A percentile compares a stretch with the other conserved stretches of the same genome.
These are phyloP conservation scores for Macquaria ambigua DNA, from an alignment of 2,113 vertebrate species.

Conservation along the genomic window DNA sequence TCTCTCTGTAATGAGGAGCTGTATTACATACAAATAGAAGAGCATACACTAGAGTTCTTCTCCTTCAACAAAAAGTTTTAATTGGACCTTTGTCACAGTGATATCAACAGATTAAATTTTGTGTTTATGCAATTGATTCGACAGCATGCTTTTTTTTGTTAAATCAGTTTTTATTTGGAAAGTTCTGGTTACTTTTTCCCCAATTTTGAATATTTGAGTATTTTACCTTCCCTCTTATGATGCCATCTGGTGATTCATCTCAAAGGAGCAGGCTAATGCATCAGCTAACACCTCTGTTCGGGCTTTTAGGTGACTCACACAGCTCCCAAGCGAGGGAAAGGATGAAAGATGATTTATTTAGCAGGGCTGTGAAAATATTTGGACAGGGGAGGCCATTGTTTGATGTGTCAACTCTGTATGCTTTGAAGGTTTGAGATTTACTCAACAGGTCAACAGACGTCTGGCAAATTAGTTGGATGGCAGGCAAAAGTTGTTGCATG, in stretches of 20 bases:
- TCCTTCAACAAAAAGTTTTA: slow-evolving; percentile 23
- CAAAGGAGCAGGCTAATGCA: slow-evolving; percentile 15
- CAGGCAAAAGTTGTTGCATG: slow-evolving; percentile 16
- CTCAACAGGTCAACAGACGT: slow-evolving; percentile 42
- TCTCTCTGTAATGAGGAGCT: slow-evolving; percentile 16
- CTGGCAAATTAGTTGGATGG: slow-evolving; percentile 39
- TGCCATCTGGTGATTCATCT: slow-evolving; percentile 28
- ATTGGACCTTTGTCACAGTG: slow-evolving; percentile 5
- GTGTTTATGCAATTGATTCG: neutral
- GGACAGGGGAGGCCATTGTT: slow-evolving; percentile 22
- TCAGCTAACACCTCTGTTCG: slow-evolving; percentile 26
- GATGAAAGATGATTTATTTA: slow-evolving; percentile 42
- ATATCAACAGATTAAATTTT: neutral
- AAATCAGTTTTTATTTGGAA: neutral
- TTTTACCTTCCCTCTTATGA: neutral
- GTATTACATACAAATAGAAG: slow-evolving; percentile 11
- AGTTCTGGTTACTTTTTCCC: neutral
- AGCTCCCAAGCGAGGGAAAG: neutral
- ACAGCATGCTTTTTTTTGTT: neutral
- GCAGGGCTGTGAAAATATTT: slow-evolving; percentile 45
- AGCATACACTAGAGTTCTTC: neutral
- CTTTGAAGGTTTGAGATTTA: slow-evolving; percentile 45
- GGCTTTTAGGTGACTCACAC: slow-evolving; percentile 46
- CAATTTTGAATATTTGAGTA: neutral
- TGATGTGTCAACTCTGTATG: slow-evolving; percentile 28